Evolutionary conservation across 2,888 invertebrate genomes (phyloP), one percentile per base, ranked within the genome.

Genomic region (Sphaerophoria taeniata): DNA sequence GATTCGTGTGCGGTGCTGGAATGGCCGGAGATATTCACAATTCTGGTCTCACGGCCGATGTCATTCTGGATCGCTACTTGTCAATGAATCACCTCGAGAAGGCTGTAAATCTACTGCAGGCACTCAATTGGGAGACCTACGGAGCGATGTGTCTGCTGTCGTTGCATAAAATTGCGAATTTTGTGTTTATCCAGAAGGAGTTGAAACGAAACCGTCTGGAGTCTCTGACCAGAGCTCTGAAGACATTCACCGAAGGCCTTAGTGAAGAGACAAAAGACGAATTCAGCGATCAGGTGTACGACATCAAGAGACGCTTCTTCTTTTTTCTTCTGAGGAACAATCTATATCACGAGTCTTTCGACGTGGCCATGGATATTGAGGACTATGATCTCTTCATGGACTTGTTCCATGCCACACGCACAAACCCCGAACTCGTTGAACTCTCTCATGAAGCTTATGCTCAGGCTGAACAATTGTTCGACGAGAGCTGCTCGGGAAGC

Each of bases 321-420:
- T 97, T 98, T 90, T 96, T 96, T 89, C 92, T 98, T 63, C 93
- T 98, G 88, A 95, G 96, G 84, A 94, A 95, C 87, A 94, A 95
- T 70, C 93, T 95, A 88, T 94, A 95, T 90, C 96, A 96, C 90
- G 97, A 97, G 90, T 97, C 98, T 2, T 95, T 97, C 89, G 94
- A 97, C 76, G 93, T 97, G 79, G 98, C 96, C 0, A 96, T 97
- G 87, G 97, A 98, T 91, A 94, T 98, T 87, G 95, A 95, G 69
- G 97, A 97, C 89, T 96, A 96, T 91, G 98, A 98, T 92, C 93
- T 98, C 80, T 98, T 97, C 90, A 95, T 95, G 94, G 97, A 97
- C 92, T 93, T 96, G 73, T 95, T 95, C 89, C 95, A 95, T 92
- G 94, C 95, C 53, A 96, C 96, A n/a, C 93, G 93, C 69, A 92